Base-by-base conservation (phyloP, 1,140 invertebrate species). In the Rhopalosiphum maidis region DNA sequence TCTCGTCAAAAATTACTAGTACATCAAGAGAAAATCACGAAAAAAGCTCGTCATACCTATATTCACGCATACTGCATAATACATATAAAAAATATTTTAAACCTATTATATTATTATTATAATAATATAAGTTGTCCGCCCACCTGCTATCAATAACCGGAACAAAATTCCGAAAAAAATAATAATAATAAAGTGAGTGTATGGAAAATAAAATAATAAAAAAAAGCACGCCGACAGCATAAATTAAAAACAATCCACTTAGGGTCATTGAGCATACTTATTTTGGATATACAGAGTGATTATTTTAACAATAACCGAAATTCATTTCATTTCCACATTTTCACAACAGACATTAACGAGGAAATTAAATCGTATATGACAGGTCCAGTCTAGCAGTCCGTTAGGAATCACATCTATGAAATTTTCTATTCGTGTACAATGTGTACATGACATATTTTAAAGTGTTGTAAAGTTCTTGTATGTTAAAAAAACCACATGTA, bases 151-250 rank as follows among this genome's bases (percentile, higher is more conserved):
- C 30, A 51, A 89, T 89, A n/a, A 54, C 35, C 51, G 51, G n/a
- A 90, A 90, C 35, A 23, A 55, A 89, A 55, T 37, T 77, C 5
- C 22, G 1, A 30, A n/a, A 77, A 77, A n/a, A 68, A 77, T 9
- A 77, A 77, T 68, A 68, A 77, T 77, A 18, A 77, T 77, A 77
- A 77, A 77, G 11, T 77, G n/a, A 77, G 60, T 77, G 15, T 77
- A 30, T 89, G 22, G 35, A 89, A 89, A 89, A 54, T 85, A 8
- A 43, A 83, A 83, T 83, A 83, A 23, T 37, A 85, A 85, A 41
- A 37, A 37, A 41, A 41, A 85, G 22, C 23, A 85, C 35, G 6
- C 82, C 8, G 82, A 85, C 82, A 25, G 37, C 23, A 43, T 41
- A 25, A 41, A 41, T 41, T 77, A 77, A 85, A 85, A 85, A 85